Evolutionary conservation across 1,140 invertebrate species (phyloP).

Genomic region (Pectinophora gossypiella): DNA sequence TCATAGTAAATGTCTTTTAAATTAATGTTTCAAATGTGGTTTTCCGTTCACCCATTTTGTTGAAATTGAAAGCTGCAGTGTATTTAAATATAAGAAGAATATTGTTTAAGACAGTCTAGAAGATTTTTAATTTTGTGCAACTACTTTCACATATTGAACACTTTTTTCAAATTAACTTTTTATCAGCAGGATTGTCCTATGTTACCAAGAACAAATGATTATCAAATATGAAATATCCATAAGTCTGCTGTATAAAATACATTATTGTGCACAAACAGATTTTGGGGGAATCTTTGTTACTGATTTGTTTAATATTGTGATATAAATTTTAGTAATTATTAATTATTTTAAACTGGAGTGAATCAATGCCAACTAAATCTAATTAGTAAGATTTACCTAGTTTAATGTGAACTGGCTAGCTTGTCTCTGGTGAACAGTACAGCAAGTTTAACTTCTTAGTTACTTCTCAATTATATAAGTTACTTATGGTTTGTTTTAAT

Average conservation of each 20-base stretch:
- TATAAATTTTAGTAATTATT: constrained; percentile 29
- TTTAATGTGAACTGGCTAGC: constrained; percentile 1
- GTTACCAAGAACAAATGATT: too few species aligned
- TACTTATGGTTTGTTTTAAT: constrained; percentile 39
- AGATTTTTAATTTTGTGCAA: too few species aligned
- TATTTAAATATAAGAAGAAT: too few species aligned
- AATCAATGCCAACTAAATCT: neutral
- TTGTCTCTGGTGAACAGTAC: constrained; percentile 5
- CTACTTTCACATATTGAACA: too few species aligned
- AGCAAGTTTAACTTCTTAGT: constrained; percentile 17
- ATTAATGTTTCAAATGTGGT: neutral
- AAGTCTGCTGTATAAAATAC: too few species aligned
- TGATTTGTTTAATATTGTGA: constrained; percentile 28
- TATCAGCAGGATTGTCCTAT: too few species aligned
- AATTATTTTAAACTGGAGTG: neutral
- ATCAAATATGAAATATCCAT: too few species aligned
- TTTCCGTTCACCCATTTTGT: too few species aligned
- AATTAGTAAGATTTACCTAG: neutral
- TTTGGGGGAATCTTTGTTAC: neutral
- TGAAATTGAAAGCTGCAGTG: too few species aligned
- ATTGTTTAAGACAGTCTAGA: too few species aligned
- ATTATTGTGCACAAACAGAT: neutral
- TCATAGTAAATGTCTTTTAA: neutral
- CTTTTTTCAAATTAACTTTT: too few species aligned
- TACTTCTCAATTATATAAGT: constrained; percentile 39